phyloP scores from a whole-genome alignment of 1,140 invertebrate species.

The Scylla paramamosain region DNA sequence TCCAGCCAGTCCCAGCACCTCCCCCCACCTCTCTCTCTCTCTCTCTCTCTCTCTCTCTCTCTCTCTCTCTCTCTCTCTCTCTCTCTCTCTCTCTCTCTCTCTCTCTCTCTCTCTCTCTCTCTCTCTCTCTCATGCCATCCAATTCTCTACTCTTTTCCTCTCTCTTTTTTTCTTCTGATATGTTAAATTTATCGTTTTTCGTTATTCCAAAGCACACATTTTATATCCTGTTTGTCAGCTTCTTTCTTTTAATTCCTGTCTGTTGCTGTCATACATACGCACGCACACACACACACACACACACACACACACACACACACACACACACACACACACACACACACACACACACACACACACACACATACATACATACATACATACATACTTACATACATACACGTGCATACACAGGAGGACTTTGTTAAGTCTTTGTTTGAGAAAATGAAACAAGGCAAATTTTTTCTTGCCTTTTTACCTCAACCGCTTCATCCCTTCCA shows the following conservation, averaged over 20 bases:
- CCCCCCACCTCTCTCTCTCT: neutral
- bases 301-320: neutral
- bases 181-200: no score
- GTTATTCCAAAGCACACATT: neutral
- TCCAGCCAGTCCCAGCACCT: neutral
- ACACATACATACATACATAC: neutral
- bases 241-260: no score
- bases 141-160: neutral
- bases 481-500: no score
- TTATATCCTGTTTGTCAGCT: no score
- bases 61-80: neutral
- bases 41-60: neutral
- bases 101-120: neutral
- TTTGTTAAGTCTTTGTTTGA: no score
- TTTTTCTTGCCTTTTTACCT: no score
- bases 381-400: conserved; percentile 26
- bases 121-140: neutral
- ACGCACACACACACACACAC: neutral
- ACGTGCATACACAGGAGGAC: neutral
- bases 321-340: neutral
- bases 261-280: neutral
- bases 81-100: neutral
- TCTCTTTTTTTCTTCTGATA: neutral
- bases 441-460: no score
- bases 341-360: neutral